Evolutionary conservation across 1,140 invertebrate species (phyloP).

Genomic region (Anadara kagoshimensis): DNA sequence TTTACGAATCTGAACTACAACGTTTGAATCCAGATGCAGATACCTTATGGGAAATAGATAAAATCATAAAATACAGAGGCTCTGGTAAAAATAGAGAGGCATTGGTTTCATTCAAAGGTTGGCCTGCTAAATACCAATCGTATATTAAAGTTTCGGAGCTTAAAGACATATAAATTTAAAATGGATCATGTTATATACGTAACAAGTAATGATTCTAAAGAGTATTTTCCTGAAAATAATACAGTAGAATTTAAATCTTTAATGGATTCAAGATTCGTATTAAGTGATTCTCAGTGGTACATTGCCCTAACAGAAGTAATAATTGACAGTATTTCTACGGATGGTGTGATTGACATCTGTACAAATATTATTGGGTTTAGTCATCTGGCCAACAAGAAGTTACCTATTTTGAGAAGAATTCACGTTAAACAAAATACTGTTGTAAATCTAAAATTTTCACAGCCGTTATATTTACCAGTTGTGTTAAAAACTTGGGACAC

Average conservation of each 20-base stretch:
- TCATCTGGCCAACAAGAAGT: constrained; percentile 27
- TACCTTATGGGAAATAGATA: constrained; percentile 20
- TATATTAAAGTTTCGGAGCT: constrained; percentile 10
- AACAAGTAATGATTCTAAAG: constrained; percentile 14
- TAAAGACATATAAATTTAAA: neutral
- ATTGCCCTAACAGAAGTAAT: constrained; percentile 20
- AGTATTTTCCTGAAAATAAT: constrained; percentile 32
- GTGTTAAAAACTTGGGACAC: constrained; percentile 20
- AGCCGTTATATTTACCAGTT: constrained; percentile 33
- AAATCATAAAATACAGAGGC: constrained; percentile 8
- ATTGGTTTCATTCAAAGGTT: constrained; percentile 15
- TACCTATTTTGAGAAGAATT: constrained; percentile 18
- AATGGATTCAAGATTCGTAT: constrained; percentile 22
- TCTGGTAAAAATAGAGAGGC: neutral
- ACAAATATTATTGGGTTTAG: constrained; percentile 28
- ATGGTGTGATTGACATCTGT: constrained; percentile 19
- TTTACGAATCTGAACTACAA: constrained; percentile 21
- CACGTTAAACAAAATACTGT: neutral
- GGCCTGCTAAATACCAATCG: constrained; percentile 23
- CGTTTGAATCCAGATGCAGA: constrained; percentile 14
- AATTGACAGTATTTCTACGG: constrained; percentile 4
- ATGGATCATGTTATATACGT: constrained; percentile 22
- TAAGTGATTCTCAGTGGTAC: constrained; percentile 26
- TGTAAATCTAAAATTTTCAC: constrained; percentile 25
- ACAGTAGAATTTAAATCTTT: constrained; percentile 9